A percentile compares a stretch with the other conserved stretches of the same genome.
phyloP scores from a whole-genome alignment of 2,888 invertebrate species.

The Cheilosia pagana region DNA sequence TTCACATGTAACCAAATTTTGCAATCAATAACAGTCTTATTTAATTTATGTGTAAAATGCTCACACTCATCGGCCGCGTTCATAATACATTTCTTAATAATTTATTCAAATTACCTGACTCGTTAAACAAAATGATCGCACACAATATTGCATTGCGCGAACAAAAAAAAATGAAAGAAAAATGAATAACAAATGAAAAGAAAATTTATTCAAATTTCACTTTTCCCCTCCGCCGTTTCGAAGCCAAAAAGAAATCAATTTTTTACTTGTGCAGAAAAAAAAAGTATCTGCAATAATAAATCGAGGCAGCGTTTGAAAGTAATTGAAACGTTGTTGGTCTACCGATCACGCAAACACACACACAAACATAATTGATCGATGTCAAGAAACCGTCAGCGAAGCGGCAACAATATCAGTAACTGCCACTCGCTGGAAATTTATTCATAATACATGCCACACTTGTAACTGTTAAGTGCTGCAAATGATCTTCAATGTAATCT shows the following conservation, averaged over 20 bases:
- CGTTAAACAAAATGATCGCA: constrained; percentile 58
- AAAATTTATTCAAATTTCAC: constrained; percentile 73
- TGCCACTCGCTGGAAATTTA: constrained; percentile 23
- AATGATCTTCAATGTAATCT: neutral
- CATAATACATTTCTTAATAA: constrained; percentile 71
- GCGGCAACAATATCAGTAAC: constrained; percentile 54
- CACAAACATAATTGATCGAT: constrained; percentile 42
- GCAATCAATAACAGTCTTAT: constrained; percentile 34
- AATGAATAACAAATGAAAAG: constrained; percentile 46
- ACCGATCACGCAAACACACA: constrained; percentile 43
- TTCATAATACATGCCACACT: neutral
- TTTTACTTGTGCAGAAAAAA: constrained; percentile 24
- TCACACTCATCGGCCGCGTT: constrained; percentile 29
- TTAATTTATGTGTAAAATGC: constrained; percentile 31
- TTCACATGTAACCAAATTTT: constrained; percentile 7
- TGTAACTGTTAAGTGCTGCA: neutral
- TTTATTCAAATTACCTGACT: constrained; percentile 67
- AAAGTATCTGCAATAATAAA: constrained; percentile 45
- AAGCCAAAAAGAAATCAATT: constrained; percentile 63
- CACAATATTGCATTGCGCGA: constrained; percentile 35
- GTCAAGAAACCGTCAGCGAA: constrained; percentile 71
- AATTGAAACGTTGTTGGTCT: constrained; percentile 70
- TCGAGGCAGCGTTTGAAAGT: constrained; percentile 43
- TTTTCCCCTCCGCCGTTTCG: constrained; percentile 38
- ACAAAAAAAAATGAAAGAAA: neutral